Base-by-base conservation (phyloP, 1,140 invertebrate species). In the Rhyacophila brunnea region DNA sequence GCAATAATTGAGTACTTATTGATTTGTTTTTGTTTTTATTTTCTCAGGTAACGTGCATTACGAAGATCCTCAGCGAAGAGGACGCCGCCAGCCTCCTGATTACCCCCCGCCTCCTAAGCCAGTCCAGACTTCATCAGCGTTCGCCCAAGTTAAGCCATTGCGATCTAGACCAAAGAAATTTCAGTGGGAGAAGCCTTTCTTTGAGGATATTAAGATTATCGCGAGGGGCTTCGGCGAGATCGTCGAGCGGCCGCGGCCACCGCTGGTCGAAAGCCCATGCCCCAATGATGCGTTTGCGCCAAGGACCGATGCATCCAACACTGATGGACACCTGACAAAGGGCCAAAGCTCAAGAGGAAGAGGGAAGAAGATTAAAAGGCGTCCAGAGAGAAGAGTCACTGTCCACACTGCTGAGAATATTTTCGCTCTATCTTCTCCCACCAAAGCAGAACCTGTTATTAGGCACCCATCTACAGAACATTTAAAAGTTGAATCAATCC, bases 171-270 rank as follows among this genome's bases (percentile, higher is more conserved):
- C 35, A 23, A 45, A 32, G 40, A 63, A 42, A 44, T 28, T 62
- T 44, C 51, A 57, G 10, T 45, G 23, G 44, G 56, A 64, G 38
- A 45, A 44, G 11, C 62, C 62, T 1, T 64, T 64, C 47, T 64
- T 64, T 34, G 62, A 60, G 36, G 62, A 64, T 19, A 58, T 64
- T 13, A 60, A 58, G 38, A 46, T 36, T 13, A 60, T 64, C 10
- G 62, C 62, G 3, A 49, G 62, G 9, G 54, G 62, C 2, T 64
- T 64, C 32, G 62, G 62, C 11, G 62, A 64, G 13, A 64, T 64
- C 20, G 43, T 64, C 14, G 62, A 64, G 23, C 57, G 38, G 40
- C 40, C 36, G 13, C 20, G 35, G 51, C 13, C 40, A 35, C 43
- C 40, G 46, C 23, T 13, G 19, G 23, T 13, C 28, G 43, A 10